Evolutionary conservation across 2,113 vertebrate species (phyloP), one percentile per base, ranked within the genome.

Genomic region (Protomyctophum bolini): DNA sequence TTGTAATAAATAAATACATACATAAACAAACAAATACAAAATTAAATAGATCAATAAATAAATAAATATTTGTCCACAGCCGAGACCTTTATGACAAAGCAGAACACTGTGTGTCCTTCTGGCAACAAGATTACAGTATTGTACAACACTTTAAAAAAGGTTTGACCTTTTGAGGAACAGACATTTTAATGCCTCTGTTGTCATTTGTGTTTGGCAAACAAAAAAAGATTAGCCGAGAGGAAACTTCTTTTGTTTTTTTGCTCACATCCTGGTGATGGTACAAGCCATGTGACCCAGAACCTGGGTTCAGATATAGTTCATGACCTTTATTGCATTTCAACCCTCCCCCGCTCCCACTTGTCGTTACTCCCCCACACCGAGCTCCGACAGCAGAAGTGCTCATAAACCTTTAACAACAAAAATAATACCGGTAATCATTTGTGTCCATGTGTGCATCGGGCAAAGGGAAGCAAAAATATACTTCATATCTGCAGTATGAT

Each of bases 131-230:
- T 63, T 12, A 75, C 57, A 6, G 33, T 74, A 79, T 76, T 64
- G 74, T 85, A 85, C 70, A 89, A 90, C 65, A 85, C 55, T 83
- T 80, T 68, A 75, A 72, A 83, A 85, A 91, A 91, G 83, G 90
- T 92, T 89, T 87, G 84, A 91, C 91, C 91, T 92, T 90, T 89
- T 50, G 65, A 82, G 67, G 77, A 75, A 76, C 74, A 61, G 55
- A 87, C 91, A 91, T 93, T 93, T 91, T 90, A 92, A 92, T 87
- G 90, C 82, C 91, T 73, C 14, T 4, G 63, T 81, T 66, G 60
- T 59, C 49, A 2, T 81, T 66, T 66, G 66, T 89, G 54, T 81
- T 79, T 82, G 83, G 81, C 28, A 52, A 67, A 47, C 57, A 64
- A 41, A 41, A 41, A 41, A 41, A 87, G 80, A 83, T 82, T 78